Evolutionary conservation across 2,888 invertebrate species (phyloP).

Genomic region (Ephialtes manifestator): DNA sequence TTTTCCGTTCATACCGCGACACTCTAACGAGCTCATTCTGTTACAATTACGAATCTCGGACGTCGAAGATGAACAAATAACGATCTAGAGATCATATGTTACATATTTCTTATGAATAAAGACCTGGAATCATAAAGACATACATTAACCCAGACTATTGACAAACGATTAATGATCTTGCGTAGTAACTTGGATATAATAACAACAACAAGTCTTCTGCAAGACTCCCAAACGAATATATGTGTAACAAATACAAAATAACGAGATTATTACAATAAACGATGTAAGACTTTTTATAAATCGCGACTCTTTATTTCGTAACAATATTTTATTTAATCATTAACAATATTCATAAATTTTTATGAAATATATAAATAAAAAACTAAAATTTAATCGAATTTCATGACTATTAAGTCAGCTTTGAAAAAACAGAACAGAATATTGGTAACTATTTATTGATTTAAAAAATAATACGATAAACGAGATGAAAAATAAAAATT

Average conservation of each 20-base stretch:
- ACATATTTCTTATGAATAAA: not conserved
- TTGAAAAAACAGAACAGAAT: no score
- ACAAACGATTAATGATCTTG: not conserved
- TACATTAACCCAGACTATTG: not conserved
- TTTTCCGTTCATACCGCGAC: not conserved
- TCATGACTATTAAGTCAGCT: no score
- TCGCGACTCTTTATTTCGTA: not conserved
- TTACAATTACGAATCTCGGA: slow-evolving; percentile 12
- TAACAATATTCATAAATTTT: no score
- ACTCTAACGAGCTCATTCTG: not conserved
- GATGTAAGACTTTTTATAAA: no score
- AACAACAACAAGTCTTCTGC: no score
- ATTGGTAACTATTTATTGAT: no score
- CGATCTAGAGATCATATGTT: not conserved
- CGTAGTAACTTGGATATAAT: not conserved
- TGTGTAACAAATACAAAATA: no score
- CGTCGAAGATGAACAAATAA: not conserved
- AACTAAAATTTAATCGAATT: no score
- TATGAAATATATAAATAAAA: no score
- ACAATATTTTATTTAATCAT: not conserved
- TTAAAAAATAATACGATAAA: no score
- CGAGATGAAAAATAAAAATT: not conserved
- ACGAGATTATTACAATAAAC: no score
- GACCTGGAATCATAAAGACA: not conserved
- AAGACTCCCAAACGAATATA: no score